Evolutionary conservation across 2,888 invertebrate genomes (phyloP).

Genomic region (Drosophila subquinaria): DNA sequence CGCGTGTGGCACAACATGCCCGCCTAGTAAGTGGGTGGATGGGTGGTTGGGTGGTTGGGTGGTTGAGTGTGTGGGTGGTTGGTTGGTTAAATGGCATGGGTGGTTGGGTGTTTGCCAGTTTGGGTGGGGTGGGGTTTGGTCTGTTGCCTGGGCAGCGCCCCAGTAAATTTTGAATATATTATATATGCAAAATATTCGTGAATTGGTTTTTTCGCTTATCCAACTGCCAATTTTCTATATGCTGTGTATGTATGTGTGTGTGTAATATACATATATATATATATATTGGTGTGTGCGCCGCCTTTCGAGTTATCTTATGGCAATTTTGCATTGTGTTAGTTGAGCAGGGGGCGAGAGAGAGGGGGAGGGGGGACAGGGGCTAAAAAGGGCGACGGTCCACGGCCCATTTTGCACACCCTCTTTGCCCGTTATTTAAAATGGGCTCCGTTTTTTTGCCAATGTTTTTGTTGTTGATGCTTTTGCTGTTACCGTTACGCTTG

Average conservation of each 20-base stretch:
- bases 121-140: conserved; percentile 25
- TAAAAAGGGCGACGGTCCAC: conserved; percentile 60
- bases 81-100: conserved; percentile 13
- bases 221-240: conserved; percentile 83
- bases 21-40: conserved; percentile 6
- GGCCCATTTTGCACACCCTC: conserved; percentile 78
- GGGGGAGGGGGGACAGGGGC: background rate
- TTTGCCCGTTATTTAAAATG: conserved; percentile 77
- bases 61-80: conserved; percentile 6
- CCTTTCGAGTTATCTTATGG: conserved; percentile 81
- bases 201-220: conserved; percentile 85
- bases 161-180: conserved; percentile 84
- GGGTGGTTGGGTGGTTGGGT: background rate
- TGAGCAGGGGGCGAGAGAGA: background rate
- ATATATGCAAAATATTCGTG: conserved; percentile 86
- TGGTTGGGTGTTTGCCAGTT: conserved; percentile 26
- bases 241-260: conserved; percentile 51
- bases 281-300: conserved; percentile 56
- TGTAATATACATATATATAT: conserved; percentile 19
- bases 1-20: conserved; percentile 66
- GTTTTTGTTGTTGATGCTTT: conserved; percentile 41
- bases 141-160: conserved; percentile 70
- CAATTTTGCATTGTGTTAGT: conserved; percentile 60
- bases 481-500: conserved; percentile 62
- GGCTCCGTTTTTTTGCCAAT: conserved; percentile 60